These are phyloP conservation scores for Sylvia atricapilla DNA, from an alignment of 2,113 vertebrate species.

Conservation along the genomic window DNA sequence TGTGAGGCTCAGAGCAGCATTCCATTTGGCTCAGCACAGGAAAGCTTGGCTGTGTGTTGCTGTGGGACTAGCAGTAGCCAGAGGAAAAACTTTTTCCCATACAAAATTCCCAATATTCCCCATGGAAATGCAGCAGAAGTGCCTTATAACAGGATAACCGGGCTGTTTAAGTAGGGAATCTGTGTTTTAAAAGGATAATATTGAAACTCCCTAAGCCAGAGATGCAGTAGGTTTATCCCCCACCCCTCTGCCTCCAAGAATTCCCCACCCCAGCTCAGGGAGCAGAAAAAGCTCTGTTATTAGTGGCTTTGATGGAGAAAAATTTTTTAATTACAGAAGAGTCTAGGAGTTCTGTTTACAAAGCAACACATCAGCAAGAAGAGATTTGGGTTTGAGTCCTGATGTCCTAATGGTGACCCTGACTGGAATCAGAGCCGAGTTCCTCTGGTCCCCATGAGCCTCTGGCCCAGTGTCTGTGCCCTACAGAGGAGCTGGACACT, in stretches of 20 bases:
- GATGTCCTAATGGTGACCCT: background rate
- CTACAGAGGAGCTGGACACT: background rate
- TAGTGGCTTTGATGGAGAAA: background rate
- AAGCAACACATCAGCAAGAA: background rate
- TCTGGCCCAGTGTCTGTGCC: background rate
- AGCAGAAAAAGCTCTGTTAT: background rate
- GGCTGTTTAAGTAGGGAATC: background rate
- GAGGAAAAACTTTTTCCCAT: background rate
- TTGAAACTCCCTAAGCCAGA: background rate
- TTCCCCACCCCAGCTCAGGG: background rate
- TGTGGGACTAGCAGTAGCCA: rapidly evolving
- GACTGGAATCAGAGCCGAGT: background rate
- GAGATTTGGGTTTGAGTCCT: background rate
- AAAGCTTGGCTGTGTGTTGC: background rate
- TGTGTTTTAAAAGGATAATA: background rate
- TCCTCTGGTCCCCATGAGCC: background rate
- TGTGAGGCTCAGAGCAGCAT: background rate
- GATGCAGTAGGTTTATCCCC: background rate
- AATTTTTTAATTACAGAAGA: background rate
- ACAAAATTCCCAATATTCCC: background rate
- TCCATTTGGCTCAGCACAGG: background rate
- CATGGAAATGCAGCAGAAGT: background rate
- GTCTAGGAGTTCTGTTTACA: background rate
- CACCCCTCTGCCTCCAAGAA: background rate
- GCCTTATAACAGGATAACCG: background rate